These are phyloP conservation scores for Micronycteris hirsuta DNA, from an alignment of 2,113 vertebrate genomes.

Conservation along the genomic window DNA sequence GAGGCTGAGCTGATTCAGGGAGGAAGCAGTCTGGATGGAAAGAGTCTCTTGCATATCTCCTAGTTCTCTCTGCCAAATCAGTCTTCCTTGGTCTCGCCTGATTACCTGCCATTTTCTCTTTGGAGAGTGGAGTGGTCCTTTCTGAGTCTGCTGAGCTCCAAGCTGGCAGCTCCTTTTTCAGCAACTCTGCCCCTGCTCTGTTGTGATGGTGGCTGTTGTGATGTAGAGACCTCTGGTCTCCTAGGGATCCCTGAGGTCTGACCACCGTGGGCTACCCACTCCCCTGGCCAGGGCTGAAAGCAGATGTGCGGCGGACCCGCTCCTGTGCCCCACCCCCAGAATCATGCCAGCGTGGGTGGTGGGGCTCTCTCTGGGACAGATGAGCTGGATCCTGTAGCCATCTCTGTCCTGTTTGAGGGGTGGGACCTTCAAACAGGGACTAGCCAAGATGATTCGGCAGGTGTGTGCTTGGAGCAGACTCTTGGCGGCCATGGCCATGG, in stretches of 20 bases:
- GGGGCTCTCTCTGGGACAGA: slow-evolving; percentile 31
- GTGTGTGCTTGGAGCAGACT: slow-evolving; percentile 12
- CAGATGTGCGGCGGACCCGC: background rate
- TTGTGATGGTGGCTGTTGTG: slow-evolving; percentile 65
- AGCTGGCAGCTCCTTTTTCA: background rate
- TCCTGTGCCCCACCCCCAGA: background rate
- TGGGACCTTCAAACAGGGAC: slow-evolving; percentile 24
- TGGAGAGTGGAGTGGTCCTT: background rate
- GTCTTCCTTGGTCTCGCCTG: background rate
- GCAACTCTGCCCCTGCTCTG: background rate
- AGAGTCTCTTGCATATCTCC: background rate
- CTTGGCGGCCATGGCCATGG: background rate
- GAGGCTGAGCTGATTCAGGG: background rate
- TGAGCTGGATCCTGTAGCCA: slow-evolving; percentile 48
- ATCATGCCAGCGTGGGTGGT: slow-evolving; percentile 24
- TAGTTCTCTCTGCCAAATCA: background rate
- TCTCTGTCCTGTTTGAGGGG: slow-evolving; percentile 37
- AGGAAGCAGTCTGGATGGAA: background rate
- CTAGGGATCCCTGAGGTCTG: slow-evolving; percentile 29
- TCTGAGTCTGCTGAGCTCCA: background rate
- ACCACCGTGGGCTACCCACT: background rate
- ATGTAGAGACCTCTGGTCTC: slow-evolving; percentile 38
- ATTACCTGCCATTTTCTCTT: background rate
- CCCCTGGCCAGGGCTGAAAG: slow-evolving; percentile 17
- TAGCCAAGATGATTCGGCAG: slow-evolving; percentile 37